These are phyloP conservation scores for Drosophila kohkoa DNA, from an alignment of 1,140 invertebrate species.

Conservation along the genomic window DNA sequence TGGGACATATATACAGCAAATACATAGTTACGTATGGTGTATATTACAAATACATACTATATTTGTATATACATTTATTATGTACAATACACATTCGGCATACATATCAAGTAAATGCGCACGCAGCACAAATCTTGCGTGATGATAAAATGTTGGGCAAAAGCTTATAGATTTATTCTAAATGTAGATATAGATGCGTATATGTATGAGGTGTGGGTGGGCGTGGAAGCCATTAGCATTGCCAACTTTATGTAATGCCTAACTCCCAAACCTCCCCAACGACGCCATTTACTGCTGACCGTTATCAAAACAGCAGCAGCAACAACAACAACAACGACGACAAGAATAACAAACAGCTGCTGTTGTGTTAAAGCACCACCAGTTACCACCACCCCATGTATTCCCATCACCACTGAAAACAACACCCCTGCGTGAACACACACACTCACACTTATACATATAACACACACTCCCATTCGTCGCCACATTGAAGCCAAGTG, in stretches of 20 bases:
- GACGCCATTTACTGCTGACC: conserved; percentile 46
- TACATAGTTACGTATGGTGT: conserved; percentile 5
- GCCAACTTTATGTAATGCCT: conserved; percentile 68
- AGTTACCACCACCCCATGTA: conserved; percentile 45
- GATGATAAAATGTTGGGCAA: conserved; percentile 68
- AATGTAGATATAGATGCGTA: not conserved
- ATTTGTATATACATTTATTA: conserved; percentile 1
- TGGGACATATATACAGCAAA: conserved; percentile 20
- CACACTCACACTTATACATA: not conserved
- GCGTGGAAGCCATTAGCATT: conserved; percentile 33
- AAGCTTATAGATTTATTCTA: conserved; percentile 18
- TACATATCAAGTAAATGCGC: conserved; percentile 27
- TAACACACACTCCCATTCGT: conserved; percentile 26
- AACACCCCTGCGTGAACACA: conserved; percentile 18
- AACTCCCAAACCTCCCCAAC: conserved; percentile 3
- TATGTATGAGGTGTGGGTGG: conserved; percentile 33
- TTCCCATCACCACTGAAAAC: conserved; percentile 17
- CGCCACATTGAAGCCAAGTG: conserved; percentile 51
- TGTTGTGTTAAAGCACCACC: conserved; percentile 58
- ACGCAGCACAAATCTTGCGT: conserved; percentile 69
- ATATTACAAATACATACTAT: conserved; percentile 1
- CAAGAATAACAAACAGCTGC: conserved; percentile 49
- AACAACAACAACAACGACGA: conserved; percentile 31
- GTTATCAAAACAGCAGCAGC: conserved; percentile 45
- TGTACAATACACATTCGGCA: not conserved